These are phyloP conservation scores for Trichoplusia ni DNA, from an alignment of 1,140 invertebrate species.

Conservation along the genomic window DNA sequence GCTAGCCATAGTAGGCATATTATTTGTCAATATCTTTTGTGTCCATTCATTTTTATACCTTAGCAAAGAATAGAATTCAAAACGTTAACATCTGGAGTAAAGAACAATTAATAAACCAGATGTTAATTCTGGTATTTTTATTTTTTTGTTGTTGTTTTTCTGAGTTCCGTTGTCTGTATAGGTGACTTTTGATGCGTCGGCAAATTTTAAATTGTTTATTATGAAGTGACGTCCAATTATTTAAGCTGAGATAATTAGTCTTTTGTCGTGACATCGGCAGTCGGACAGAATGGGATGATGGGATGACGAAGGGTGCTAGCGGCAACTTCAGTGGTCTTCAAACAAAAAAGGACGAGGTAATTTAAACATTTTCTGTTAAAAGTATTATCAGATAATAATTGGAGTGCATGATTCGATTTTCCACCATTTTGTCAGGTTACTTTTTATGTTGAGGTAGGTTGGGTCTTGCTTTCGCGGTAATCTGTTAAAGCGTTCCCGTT, in stretches of 20 bases:
- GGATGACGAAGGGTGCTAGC: not conserved
- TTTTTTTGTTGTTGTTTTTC: not conserved
- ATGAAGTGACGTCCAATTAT: slow-evolving; percentile 26
- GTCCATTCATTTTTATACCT: no score
- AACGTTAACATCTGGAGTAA: no score
- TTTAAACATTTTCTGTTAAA: not conserved
- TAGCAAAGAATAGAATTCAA: no score
- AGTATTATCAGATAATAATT: no score
- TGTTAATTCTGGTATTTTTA: not conserved
- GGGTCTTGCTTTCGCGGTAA: no score
- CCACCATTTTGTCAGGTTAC: no score
- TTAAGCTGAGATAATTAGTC: slow-evolving; percentile 28
- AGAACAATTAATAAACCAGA: no score
- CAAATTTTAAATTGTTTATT: slow-evolving; percentile 32
- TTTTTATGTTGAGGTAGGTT: no score
- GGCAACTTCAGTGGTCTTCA: not conserved
- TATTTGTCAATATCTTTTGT: no score
- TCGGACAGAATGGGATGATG: slow-evolving; percentile 22
- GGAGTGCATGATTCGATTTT: no score
- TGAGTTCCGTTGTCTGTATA: not conserved
- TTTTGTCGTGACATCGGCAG: slow-evolving; percentile 23
- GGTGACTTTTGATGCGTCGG: slow-evolving; percentile 8
- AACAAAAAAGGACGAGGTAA: not conserved
- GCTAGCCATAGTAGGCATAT: no score
- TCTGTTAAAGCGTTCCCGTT: no score